A percentile compares a stretch with the other conserved stretches of the same genome.
Conservation (phyloP, 2,113 vertebrate species). For the Chroicocephalus ridibundus region DNA sequence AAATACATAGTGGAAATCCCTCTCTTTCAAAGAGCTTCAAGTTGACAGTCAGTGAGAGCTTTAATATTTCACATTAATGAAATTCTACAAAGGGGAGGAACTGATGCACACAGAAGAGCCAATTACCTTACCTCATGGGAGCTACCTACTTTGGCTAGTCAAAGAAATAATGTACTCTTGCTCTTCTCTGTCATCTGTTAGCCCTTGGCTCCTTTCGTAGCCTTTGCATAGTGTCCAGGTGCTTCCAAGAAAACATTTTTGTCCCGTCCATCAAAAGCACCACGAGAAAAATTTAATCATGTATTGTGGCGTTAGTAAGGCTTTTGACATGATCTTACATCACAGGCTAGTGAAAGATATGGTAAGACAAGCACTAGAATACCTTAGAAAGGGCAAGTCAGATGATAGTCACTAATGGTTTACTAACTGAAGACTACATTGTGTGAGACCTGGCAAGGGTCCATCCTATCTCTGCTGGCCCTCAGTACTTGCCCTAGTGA, state of each 20-base stretch:
- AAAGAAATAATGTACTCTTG: not conserved
- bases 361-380: not conserved
- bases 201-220: not conserved
- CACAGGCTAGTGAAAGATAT: not conserved
- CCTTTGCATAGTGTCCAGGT: constrained; percentile 14
- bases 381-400: not conserved
- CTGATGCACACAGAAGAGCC: not conserved
- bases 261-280: not conserved
- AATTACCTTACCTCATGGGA: not conserved
- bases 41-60: not conserved
- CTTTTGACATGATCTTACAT: not conserved
- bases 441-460: not conserved
- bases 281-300: not conserved
- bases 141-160: not conserved
- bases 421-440: not conserved
- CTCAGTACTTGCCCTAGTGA: not conserved
- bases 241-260: not conserved
- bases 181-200: not conserved
- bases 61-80: not conserved
- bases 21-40: not conserved
- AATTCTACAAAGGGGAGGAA: not conserved
- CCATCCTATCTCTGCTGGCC: not conserved
- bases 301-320: not conserved
- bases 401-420: not conserved
- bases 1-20: not conserved